Conservation (phyloP, 2,888 invertebrate genomes). For the Campoplex capitator region DNA sequence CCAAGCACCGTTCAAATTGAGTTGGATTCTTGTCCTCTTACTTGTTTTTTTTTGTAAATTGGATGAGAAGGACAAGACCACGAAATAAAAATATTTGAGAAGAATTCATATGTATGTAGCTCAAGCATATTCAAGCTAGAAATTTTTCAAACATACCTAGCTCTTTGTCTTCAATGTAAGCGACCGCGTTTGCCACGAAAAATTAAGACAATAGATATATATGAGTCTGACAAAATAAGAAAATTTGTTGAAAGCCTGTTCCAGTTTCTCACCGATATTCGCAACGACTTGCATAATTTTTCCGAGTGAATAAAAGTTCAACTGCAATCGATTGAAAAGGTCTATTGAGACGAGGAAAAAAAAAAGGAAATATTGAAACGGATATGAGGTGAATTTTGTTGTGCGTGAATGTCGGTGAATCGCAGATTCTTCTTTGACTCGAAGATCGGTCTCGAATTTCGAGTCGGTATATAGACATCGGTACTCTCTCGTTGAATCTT, state of each 20-base stretch:
- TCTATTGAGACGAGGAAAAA: not conserved
- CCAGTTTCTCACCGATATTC: not conserved
- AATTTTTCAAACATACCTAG: too few species aligned
- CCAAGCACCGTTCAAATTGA: too few species aligned
- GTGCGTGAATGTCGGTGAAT: slow-evolving; percentile 2
- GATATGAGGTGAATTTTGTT: not conserved
- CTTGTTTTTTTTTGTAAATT: too few species aligned
- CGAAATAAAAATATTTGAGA: too few species aligned
- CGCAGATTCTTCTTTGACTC: slow-evolving; percentile 40
- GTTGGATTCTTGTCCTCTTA: too few species aligned
- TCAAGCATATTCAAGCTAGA: too few species aligned
- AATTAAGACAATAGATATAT: too few species aligned
- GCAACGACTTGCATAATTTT: not conserved
- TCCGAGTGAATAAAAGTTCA: not conserved
- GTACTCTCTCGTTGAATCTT: slow-evolving; percentile 53
- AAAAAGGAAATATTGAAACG: not conserved
- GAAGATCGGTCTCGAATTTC: slow-evolving; percentile 40
- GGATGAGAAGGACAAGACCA: too few species aligned
- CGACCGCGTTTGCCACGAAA: too few species aligned
- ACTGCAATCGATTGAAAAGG: not conserved
- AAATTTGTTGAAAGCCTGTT: not conserved
- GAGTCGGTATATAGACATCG: slow-evolving; percentile 27
- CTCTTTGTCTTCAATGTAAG: too few species aligned
- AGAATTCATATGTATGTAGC: too few species aligned
- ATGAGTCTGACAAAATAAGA: too few species aligned